These are phyloP conservation scores for Emys orbicularis DNA, from an alignment of 2,797 vertebrate species.

Conservation along the genomic window DNA sequence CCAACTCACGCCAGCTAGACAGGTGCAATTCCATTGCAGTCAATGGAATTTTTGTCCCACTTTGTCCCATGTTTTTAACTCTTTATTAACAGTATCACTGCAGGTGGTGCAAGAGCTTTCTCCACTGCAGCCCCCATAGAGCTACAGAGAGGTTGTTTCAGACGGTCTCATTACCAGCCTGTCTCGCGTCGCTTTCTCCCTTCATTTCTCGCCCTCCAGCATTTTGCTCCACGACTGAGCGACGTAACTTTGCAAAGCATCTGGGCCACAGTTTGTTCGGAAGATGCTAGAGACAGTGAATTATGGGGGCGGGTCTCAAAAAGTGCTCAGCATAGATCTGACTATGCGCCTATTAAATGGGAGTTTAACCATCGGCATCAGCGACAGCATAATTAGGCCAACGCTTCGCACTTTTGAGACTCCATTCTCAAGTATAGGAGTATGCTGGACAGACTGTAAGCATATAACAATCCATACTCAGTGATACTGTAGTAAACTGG, in stretches of 20 bases:
- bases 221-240: neutral
- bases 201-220: neutral
- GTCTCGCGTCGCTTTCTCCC: neutral
- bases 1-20: too few relatives aligned
- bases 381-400: neutral
- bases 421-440: neutral
- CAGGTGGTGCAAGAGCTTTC: neutral
- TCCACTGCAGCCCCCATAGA: neutral
- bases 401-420: neutral
- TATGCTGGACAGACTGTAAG: neutral
- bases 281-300: too few relatives aligned
- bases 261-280: too few relatives aligned
- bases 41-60: too few relatives aligned
- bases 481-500: too few relatives aligned
- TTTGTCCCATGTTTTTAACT: too few relatives aligned
- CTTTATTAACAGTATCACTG: neutral
- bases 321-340: neutral
- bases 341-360: neutral
- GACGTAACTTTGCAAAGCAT: too few relatives aligned
- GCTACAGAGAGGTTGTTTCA: neutral
- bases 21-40: too few relatives aligned
- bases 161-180: neutral
- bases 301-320: neutral
- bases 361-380: neutral
- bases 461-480: too few relatives aligned